phyloP scores from a whole-genome alignment of 2,888 invertebrate genomes.

The Alloscopus bannaensis region DNA sequence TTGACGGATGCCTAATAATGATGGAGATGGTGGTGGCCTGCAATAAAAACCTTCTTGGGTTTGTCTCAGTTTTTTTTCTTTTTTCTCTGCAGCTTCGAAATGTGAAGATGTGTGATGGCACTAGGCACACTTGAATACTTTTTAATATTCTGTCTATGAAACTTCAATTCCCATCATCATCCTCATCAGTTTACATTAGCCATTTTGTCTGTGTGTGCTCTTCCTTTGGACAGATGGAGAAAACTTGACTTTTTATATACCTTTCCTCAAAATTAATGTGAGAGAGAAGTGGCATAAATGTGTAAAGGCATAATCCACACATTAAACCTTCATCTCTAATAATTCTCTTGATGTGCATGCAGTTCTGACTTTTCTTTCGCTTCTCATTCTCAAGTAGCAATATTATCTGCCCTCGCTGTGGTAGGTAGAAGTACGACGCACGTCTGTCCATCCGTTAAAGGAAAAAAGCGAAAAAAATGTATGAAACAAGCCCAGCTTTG shows the following conservation, averaged over 20 bases:
- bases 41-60: slow-evolving; percentile 24
- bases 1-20: slow-evolving; percentile 17
- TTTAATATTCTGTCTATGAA: neutral
- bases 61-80: slow-evolving; percentile 19
- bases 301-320: neutral
- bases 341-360: neutral
- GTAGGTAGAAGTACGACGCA: slow-evolving; percentile 49
- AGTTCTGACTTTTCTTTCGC: slow-evolving; percentile 9
- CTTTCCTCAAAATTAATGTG: too few species aligned
- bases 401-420: slow-evolving; percentile 35
- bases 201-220: slow-evolving; percentile 14
- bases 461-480: neutral
- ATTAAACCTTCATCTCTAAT: too few species aligned
- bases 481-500: slow-evolving; percentile 6
- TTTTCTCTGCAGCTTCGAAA: too few species aligned
- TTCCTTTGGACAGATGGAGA: neutral
- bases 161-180: slow-evolving; percentile 42
- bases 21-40: slow-evolving; percentile 5
- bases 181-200: slow-evolving; percentile 29
- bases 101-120: slow-evolving; percentile 42
- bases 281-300: too few species aligned
- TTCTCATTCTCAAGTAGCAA: slow-evolving; percentile 31
- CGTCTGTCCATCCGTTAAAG: slow-evolving; percentile 12
- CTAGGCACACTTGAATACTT: slow-evolving; percentile 25
- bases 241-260: too few species aligned